A percentile compares a stretch with the other conserved stretches of the same genome.
Evolutionary conservation across 1,140 invertebrate genomes (phyloP).

Genomic region (Sycophaga agraensis): DNA sequence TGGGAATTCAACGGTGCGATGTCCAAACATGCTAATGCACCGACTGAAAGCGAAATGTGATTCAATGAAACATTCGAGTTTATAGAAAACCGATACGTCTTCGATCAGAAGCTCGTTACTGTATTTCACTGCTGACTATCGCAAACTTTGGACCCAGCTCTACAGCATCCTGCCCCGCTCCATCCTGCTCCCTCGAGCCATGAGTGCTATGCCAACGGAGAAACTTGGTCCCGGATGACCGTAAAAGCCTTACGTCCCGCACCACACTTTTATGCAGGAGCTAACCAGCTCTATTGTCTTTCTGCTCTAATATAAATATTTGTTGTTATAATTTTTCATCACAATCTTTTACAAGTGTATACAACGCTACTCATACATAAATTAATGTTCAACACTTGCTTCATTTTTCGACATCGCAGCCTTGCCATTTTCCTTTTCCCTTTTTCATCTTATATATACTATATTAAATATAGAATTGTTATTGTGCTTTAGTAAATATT

Average conservation of each 20-base stretch:
- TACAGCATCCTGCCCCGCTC: no score
- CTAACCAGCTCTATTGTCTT: conserved; percentile 14
- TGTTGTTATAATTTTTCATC: no score
- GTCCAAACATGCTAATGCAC: conserved; percentile 26
- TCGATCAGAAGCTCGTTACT: conserved; percentile 30
- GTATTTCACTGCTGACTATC: conserved; percentile 21
- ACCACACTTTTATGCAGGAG: not conserved
- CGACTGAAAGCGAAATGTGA: conserved; percentile 18
- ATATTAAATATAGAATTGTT: no score
- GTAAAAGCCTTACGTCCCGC: conserved; percentile 6
- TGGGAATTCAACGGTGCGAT: conserved; percentile 20
- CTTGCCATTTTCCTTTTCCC: no score
- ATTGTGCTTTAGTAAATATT: no score
- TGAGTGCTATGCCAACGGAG: no score
- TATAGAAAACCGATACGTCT: conserved; percentile 31
- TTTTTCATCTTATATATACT: no score
- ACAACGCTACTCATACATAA: no score
- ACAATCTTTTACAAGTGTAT: no score
- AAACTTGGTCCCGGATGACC: conserved; percentile 9
- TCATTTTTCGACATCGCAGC: no score
- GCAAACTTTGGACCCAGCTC: conserved; percentile 11
- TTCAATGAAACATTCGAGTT: conserved; percentile 26
- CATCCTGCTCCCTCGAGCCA: no score
- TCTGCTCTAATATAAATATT: conserved; percentile 6
- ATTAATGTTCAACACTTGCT: no score